phyloP scores from a whole-genome alignment of 2,113 vertebrate species.

The Gnathonemus echidnorhynchus region DNA sequence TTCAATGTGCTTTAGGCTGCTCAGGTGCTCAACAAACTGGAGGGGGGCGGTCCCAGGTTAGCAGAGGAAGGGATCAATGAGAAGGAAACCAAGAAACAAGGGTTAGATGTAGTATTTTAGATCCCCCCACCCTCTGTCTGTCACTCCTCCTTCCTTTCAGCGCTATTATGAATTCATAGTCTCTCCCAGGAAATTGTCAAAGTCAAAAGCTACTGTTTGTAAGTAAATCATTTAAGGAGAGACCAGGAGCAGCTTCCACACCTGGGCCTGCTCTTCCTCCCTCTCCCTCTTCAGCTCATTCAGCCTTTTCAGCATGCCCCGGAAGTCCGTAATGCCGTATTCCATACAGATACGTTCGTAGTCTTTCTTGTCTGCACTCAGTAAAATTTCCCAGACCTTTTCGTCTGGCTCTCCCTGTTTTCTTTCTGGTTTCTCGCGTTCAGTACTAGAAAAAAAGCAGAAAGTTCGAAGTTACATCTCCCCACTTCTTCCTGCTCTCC shows the following conservation, averaged over 20 bases:
- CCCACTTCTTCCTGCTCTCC: neutral
- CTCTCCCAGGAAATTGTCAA: neutral
- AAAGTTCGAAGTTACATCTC: neutral
- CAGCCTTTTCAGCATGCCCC: conserved; percentile 75
- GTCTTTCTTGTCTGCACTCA: conserved; percentile 72
- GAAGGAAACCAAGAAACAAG: neutral
- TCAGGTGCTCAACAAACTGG: conserved; percentile 63
- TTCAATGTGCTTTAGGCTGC: conserved; percentile 65
- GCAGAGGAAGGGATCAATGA: neutral
- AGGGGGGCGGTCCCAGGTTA: neutral
- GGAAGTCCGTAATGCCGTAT: conserved; percentile 74
- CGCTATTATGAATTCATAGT: neutral
- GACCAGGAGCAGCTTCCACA: conserved; percentile 32
- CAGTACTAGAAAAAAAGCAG: conserved; percentile 30
- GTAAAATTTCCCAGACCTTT: conserved; percentile 72
- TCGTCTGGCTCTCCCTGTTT: conserved; percentile 56
- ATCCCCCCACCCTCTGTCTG: neutral
- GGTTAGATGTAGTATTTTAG: neutral
- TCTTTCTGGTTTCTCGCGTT: conserved; percentile 24
- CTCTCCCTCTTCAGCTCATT: conserved; percentile 61
- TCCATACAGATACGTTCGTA: conserved; percentile 75
- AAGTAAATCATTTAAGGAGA: neutral
- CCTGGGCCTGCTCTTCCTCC: conserved; percentile 62
- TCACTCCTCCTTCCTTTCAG: neutral
- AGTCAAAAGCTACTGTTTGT: neutral